phyloP scores from a whole-genome alignment of 2,113 vertebrate species.

The Pseudolaguvia tuberculata region DNA sequence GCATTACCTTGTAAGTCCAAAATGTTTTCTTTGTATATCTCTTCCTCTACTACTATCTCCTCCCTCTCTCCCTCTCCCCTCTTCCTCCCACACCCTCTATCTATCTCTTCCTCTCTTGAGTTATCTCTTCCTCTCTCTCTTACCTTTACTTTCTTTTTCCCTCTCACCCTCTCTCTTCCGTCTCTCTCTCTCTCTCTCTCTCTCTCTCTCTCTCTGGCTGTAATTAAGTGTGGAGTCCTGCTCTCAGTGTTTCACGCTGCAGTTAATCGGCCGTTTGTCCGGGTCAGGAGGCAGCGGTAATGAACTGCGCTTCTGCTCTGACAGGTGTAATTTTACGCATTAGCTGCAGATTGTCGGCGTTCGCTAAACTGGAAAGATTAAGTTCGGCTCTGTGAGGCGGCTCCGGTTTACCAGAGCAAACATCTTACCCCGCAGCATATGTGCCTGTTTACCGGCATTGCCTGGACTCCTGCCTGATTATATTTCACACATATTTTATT shows the following conservation, averaged over 20 bases:
- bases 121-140: neutral
- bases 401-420: slow-evolving; percentile 46
- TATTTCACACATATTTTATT: slow-evolving; percentile 1
- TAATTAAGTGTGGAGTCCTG: slow-evolving; percentile 72
- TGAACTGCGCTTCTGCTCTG: slow-evolving; percentile 73
- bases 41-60: no score
- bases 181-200: neutral
- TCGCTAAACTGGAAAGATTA: slow-evolving; percentile 55
- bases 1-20: no score
- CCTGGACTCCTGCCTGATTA: neutral
- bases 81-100: neutral
- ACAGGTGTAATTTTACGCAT: slow-evolving; percentile 82
- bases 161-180: slow-evolving; percentile 43
- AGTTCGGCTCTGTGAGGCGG: slow-evolving; percentile 53
- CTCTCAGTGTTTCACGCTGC: slow-evolving; percentile 63
- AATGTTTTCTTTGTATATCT: no score
- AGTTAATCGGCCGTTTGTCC: slow-evolving; percentile 59
- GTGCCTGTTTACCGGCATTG: neutral
- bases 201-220: slow-evolving; percentile 40
- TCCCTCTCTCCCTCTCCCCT: slow-evolving; percentile 47
- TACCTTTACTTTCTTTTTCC: no score
- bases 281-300: slow-evolving; percentile 71
- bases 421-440: slow-evolving; percentile 13
- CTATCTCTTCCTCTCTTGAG: slow-evolving; percentile 22
- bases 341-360: slow-evolving; percentile 59